Conservation (phyloP, 2,113 vertebrate species). For the Trematomus loennbergii region DNA sequence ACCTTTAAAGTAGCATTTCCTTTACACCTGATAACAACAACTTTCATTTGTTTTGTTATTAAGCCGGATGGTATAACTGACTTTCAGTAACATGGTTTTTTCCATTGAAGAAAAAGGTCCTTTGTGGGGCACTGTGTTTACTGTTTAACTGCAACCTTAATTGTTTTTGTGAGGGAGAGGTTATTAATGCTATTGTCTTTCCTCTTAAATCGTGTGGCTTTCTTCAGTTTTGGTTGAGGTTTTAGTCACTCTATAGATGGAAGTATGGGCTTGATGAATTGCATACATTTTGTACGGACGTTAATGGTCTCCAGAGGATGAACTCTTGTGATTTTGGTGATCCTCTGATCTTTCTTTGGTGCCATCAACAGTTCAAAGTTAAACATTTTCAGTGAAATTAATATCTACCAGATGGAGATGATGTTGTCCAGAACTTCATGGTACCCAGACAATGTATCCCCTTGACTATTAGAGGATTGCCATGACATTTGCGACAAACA, state of each 20-base stretch:
- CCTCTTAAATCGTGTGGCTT: no score
- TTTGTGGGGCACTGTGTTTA: background rate
- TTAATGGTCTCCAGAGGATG: background rate
- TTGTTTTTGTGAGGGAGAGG: background rate
- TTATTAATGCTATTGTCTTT: background rate
- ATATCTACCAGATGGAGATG: background rate
- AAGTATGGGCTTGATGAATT: no score
- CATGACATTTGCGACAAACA: no score
- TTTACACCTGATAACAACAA: background rate
- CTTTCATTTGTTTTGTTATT: slow-evolving; percentile 13
- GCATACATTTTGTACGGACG: background rate
- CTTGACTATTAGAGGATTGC: no score
- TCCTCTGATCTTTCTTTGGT: no score
- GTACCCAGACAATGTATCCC: no score
- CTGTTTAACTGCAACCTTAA: background rate
- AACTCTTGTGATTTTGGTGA: background rate
- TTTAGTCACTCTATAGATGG: background rate
- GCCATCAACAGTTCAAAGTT: no score
- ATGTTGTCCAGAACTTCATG: background rate
- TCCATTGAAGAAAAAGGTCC: background rate
- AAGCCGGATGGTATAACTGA: background rate
- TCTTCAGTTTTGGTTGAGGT: no score
- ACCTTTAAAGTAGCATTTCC: slow-evolving; percentile 15
- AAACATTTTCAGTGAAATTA: no score
- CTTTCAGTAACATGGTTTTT: background rate